phyloP scores from a whole-genome alignment of 2,888 invertebrate genomes.

The Macaria notata region DNA sequence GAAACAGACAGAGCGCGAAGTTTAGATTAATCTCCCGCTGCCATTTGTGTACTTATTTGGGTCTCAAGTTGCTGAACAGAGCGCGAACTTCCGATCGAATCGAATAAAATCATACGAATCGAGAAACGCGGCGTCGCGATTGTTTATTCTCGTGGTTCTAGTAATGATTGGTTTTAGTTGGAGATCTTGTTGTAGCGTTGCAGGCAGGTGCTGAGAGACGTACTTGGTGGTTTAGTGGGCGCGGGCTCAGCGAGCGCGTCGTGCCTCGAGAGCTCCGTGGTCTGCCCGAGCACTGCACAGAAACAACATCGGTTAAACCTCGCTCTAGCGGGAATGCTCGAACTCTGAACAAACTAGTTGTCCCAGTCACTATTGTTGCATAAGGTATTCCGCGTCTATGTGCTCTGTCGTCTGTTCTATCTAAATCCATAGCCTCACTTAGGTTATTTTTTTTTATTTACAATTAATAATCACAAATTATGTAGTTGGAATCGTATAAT shows the following conservation, averaged over 20 bases:
- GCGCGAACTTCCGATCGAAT: constrained; percentile 26
- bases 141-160: constrained; percentile 22
- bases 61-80: constrained; percentile 25
- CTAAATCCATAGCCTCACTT: too few relatives aligned
- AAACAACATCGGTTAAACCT: constrained; percentile 65
- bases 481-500: too few relatives aligned
- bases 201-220: constrained; percentile 56
- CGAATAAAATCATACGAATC: constrained; percentile 31
- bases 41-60: constrained; percentile 22
- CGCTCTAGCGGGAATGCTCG: constrained; percentile 5
- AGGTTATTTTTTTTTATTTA: too few relatives aligned
- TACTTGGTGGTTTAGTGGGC: constrained; percentile 84
- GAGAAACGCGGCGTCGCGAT: constrained; percentile 19
- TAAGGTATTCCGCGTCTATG: too few relatives aligned
- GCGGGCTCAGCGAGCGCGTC: constrained; percentile 79
- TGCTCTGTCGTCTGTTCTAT: too few relatives aligned
- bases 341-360: too few relatives aligned
- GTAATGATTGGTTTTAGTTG: constrained; percentile 16
- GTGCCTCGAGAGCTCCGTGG: constrained; percentile 74
- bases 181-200: constrained; percentile 70
- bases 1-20: constrained; percentile 31
- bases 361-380: too few relatives aligned
- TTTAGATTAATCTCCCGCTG: constrained; percentile 32
- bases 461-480: too few relatives aligned
- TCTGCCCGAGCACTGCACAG: constrained; percentile 77